Conservation (phyloP, 2,888 invertebrate species). For the Bursaphelenchus okinawaensis region DNA sequence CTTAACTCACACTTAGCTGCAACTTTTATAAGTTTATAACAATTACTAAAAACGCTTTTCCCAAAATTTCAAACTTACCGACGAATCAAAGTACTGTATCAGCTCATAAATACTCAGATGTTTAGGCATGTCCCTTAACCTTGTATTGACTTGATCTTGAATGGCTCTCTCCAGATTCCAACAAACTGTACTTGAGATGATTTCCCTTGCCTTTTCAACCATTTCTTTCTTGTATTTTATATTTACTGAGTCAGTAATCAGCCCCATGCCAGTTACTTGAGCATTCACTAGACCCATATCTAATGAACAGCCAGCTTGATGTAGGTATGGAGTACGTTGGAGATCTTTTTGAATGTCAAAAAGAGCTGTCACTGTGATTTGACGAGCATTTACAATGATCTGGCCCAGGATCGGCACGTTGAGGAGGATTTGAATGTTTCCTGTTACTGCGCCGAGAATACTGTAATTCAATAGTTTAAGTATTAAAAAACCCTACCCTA, state of each 20-base stretch:
- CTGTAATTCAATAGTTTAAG: no score
- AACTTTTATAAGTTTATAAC: no score
- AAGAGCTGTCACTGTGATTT: slow-evolving; percentile 28
- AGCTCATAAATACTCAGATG: slow-evolving; percentile 22
- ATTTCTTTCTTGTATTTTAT: slow-evolving; percentile 40
- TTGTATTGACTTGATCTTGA: slow-evolving; percentile 27
- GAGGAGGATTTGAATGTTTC: slow-evolving; percentile 33
- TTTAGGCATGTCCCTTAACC: slow-evolving; percentile 25
- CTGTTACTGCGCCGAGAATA: slow-evolving; percentile 30
- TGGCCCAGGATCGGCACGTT: slow-evolving; percentile 30
- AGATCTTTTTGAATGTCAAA: slow-evolving; percentile 34
- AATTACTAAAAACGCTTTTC: no score
- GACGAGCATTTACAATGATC: slow-evolving; percentile 29
- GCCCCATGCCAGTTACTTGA: slow-evolving; percentile 47
- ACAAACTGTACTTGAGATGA: slow-evolving; percentile 34
- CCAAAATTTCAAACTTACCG: background rate
- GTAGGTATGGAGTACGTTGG: slow-evolving; percentile 26
- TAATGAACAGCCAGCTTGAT: slow-evolving; percentile 27
- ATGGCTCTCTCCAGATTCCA: slow-evolving; percentile 33
- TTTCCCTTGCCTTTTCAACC: slow-evolving; percentile 28
- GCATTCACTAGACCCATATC: slow-evolving; percentile 37
- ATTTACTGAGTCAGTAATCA: slow-evolving; percentile 54
- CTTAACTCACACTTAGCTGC: no score
- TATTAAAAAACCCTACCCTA: no score
- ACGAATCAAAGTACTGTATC: slow-evolving; percentile 19